phyloP scores from a whole-genome alignment of 2,797 vertebrate species.

The Danionella dracula region DNA sequence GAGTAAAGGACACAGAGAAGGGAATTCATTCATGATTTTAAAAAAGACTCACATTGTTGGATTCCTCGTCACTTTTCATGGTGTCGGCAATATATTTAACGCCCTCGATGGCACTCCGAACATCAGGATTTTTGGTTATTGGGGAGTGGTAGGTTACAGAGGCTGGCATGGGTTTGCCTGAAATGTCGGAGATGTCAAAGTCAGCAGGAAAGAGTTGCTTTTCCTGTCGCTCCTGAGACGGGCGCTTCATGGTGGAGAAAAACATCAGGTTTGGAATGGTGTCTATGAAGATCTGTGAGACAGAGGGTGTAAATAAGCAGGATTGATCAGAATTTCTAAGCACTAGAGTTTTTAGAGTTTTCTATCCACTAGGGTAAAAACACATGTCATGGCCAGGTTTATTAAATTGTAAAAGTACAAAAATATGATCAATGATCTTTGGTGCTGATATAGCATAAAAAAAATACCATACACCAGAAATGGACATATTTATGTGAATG shows the following conservation, averaged over 20 bases:
- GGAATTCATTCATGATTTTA: no score
- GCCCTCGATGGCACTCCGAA: slow-evolving; percentile 91
- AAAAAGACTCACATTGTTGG: slow-evolving; percentile 86
- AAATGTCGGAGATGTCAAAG: slow-evolving; percentile 95
- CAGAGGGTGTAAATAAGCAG: background rate
- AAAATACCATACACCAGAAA: no score
- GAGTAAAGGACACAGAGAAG: no score
- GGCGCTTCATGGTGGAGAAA: slow-evolving; percentile 95
- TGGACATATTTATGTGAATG: no score
- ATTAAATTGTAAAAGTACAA: no score
- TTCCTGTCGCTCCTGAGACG: slow-evolving; percentile 80
- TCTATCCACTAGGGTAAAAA: no score
- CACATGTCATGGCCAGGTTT: no score
- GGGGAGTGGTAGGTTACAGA: slow-evolving; percentile 82
- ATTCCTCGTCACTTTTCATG: slow-evolving; percentile 91
- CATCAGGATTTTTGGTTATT: slow-evolving; percentile 85
- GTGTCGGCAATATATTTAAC: slow-evolving; percentile 94
- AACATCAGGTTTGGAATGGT: slow-evolving; percentile 95
- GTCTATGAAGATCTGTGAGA: slow-evolving; percentile 85
- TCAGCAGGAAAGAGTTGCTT: slow-evolving; percentile 79
- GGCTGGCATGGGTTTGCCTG: slow-evolving; percentile 73
- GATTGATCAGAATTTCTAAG: background rate
- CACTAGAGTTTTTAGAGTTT: no score
- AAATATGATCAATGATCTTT: no score
- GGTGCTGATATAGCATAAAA: no score